Evolutionary conservation across 2,888 invertebrate species (phyloP).

Genomic region (Suillia variegata): DNA sequence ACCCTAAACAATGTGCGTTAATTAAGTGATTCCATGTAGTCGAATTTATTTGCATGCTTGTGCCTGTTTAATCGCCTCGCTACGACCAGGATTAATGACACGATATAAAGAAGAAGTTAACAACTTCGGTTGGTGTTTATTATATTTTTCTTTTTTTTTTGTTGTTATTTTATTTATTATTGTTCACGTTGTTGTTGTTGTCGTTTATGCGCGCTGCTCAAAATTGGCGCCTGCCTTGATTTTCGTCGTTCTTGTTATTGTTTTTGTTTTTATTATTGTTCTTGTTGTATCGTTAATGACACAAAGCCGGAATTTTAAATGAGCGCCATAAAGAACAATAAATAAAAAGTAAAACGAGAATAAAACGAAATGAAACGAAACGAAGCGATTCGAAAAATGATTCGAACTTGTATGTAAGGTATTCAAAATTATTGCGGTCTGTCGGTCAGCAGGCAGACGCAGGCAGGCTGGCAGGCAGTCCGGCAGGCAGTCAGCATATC

Average conservation of each 20-base stretch:
- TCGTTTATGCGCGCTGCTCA: not conserved
- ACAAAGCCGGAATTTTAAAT: slow-evolving; percentile 57
- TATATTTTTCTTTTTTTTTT: not conserved
- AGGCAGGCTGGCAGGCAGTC: too few species aligned
- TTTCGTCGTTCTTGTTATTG: too few species aligned
- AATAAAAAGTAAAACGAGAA: slow-evolving; percentile 35
- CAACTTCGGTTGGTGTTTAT: not conserved
- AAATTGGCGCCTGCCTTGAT: slow-evolving; percentile 33
- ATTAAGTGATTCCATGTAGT: slow-evolving; percentile 16
- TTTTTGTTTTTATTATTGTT: slow-evolving; percentile 12
- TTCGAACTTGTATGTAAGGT: too few species aligned
- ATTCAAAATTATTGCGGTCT: not conserved
- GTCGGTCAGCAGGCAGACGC: too few species aligned
- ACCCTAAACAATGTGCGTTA: slow-evolving; percentile 2
- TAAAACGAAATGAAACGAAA: too few species aligned
- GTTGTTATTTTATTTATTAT: not conserved
- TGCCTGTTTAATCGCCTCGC: slow-evolving; percentile 19
- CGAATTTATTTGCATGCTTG: not conserved
- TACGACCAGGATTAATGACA: slow-evolving; percentile 29
- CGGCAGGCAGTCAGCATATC: slow-evolving; percentile 30
- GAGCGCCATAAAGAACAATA: slow-evolving; percentile 56
- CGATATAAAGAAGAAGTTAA: slow-evolving; percentile 18
- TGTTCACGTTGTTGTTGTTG: not conserved
- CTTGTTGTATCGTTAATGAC: slow-evolving; percentile 36
- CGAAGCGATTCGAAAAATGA: too few species aligned